A percentile compares a stretch with the other conserved stretches of the same genome.
These are phyloP conservation scores for Edolisoma coerulescens DNA, from an alignment of 2,113 vertebrate species.

Conservation along the genomic window DNA sequence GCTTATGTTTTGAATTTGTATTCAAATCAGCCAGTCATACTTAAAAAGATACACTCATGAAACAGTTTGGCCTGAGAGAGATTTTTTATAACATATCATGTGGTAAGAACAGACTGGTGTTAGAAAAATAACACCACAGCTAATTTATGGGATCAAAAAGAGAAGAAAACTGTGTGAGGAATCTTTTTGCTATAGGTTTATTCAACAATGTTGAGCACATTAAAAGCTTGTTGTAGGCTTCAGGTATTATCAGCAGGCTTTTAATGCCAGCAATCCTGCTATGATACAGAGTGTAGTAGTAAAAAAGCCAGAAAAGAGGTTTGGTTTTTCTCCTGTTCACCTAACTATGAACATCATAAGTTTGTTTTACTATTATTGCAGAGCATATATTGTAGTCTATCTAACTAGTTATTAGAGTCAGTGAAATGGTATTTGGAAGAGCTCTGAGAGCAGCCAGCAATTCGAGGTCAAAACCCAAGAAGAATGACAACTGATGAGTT, in stretches of 20 bases:
- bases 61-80: background rate
- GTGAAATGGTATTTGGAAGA: background rate
- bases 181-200: background rate
- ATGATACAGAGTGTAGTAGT: background rate
- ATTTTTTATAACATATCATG: background rate
- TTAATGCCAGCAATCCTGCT: background rate
- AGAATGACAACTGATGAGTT: background rate
- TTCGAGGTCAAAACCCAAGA: background rate
- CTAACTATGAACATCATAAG: background rate
- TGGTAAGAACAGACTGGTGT: background rate
- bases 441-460: background rate
- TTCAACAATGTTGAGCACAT: background rate
- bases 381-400: background rate
- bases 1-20: rapidly evolving
- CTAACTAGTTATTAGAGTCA: background rate
- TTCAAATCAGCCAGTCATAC: background rate
- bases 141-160: background rate
- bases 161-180: background rate
- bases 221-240: background rate
- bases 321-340: background rate
- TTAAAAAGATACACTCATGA: background rate
- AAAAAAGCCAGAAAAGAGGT: background rate
- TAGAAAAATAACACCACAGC: background rate
- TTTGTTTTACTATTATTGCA: background rate
- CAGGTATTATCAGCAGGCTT: background rate